A percentile compares a stretch with the other conserved stretches of the same genome.
Evolutionary conservation across 1,140 invertebrate species (phyloP).

Genomic region (Psix sp.): DNA sequence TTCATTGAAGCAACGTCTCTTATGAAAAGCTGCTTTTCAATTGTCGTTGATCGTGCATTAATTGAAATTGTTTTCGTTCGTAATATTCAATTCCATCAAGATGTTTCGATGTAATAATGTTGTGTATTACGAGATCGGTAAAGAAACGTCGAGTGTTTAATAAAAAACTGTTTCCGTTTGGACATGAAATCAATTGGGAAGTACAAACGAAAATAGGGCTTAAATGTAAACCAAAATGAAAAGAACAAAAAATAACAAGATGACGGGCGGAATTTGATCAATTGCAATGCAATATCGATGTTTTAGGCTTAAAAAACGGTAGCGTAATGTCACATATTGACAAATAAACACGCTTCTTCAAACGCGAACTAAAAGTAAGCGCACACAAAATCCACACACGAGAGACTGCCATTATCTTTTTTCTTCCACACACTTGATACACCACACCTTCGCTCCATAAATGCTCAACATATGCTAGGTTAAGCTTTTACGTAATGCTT

Average conservation of each 20-base stretch:
- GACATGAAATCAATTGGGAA: too few species aligned
- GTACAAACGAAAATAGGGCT: too few species aligned
- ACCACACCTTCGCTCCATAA: constrained; percentile 65
- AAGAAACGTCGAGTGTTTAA: neutral
- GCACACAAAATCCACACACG: constrained; percentile 10
- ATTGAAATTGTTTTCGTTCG: too few species aligned
- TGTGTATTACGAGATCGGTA: too few species aligned
- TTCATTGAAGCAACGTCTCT: too few species aligned
- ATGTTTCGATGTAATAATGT: too few species aligned
- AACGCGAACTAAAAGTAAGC: constrained; percentile 8
- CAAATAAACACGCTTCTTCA: constrained; percentile 13
- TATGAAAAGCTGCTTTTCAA: too few species aligned
- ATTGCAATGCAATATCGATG: constrained; percentile 22
- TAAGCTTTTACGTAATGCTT: constrained; percentile 58
- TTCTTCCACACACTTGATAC: constrained; percentile 34
- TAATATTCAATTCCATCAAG: neutral
- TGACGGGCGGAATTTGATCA: constrained; percentile 10
- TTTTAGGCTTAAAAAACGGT: constrained; percentile 13
- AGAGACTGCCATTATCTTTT: constrained; percentile 15
- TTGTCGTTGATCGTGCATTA: too few species aligned
- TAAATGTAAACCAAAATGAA: too few species aligned
- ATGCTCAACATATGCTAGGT: constrained; percentile 71
- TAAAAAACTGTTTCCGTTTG: too few species aligned
- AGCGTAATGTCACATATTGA: constrained; percentile 12
- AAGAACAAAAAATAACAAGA: too few species aligned